Percentiles rank a stretch among this genome's conserved stretches.
These are phyloP conservation scores for Calliopum simillimum DNA, from an alignment of 2,888 invertebrate genomes.

Conservation along the genomic window DNA sequence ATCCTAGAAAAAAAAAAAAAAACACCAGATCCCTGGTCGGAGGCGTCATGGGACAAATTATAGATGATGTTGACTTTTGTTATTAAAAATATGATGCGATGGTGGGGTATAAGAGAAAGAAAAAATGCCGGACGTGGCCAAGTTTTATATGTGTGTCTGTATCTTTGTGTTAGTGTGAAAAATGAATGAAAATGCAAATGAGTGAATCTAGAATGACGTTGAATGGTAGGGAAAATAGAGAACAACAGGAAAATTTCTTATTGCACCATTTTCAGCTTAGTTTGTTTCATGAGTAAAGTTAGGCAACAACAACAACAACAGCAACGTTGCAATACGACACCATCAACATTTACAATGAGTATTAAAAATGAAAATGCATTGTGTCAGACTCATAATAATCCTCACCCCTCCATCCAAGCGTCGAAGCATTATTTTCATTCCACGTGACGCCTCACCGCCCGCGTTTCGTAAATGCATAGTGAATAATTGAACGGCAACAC, in stretches of 20 bases:
- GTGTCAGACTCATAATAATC: constrained; percentile 11
- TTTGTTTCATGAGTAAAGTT: background rate
- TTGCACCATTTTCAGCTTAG: constrained; percentile 2
- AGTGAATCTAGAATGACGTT: background rate
- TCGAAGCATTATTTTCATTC: too few species aligned
- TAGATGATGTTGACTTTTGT: constrained; percentile 22
- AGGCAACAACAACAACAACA: background rate
- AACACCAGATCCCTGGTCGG: background rate
- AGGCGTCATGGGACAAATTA: constrained; percentile 1
- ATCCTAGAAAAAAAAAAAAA: background rate
- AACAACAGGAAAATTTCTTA: background rate
- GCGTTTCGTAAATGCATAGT: too few species aligned
- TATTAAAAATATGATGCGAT: constrained; percentile 28
- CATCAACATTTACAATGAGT: background rate
- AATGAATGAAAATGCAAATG: constrained; percentile 24
- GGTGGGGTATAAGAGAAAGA: background rate
- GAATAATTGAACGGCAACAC: too few species aligned
- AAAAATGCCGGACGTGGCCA: background rate
- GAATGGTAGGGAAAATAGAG: background rate
- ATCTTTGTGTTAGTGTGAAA: background rate
- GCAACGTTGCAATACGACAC: too few species aligned
- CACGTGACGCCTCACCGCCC: too few species aligned
- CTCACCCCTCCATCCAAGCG: background rate
- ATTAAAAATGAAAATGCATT: constrained; percentile 10
- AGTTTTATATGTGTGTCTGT: too few species aligned